Evolutionary conservation across 2,888 invertebrate genomes (phyloP).

Genomic region (Empis livida): DNA sequence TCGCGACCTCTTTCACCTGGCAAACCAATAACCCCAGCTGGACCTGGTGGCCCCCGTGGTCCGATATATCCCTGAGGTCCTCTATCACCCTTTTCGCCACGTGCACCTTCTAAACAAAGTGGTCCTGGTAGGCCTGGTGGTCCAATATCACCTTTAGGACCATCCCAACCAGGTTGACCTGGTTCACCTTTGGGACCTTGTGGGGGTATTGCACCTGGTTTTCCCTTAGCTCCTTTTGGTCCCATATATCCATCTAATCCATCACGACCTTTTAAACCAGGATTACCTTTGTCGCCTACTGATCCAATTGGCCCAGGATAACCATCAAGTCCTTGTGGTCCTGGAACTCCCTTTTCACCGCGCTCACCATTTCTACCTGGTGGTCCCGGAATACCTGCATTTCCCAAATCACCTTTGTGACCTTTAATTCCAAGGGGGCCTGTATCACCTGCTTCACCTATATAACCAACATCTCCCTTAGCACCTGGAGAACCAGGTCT

Average conservation of each 20-base stretch:
- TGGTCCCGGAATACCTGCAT: constrained; percentile 43
- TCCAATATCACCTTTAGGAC: constrained; percentile 52
- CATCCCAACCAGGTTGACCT: constrained; percentile 42
- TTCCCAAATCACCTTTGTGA: constrained; percentile 49
- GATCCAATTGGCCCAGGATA: constrained; percentile 46
- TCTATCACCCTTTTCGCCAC: constrained; percentile 48
- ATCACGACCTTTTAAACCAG: constrained; percentile 50
- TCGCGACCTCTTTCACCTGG: constrained; percentile 48
- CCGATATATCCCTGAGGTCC: constrained; percentile 56
- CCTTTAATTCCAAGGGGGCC: constrained; percentile 50
- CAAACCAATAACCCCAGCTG: constrained; percentile 51
- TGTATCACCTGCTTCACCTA: constrained; percentile 51
- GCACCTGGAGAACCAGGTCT: constrained; percentile 42
- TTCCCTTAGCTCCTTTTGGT: constrained; percentile 60
- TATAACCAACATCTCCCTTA: constrained; percentile 38
- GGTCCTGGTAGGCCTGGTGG: constrained; percentile 43
- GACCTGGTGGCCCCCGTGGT: constrained; percentile 48
- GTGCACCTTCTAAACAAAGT: constrained; percentile 49
- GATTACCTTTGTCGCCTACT: constrained; percentile 51
- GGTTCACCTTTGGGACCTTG: constrained; percentile 54
- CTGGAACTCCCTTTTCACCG: constrained; percentile 52
- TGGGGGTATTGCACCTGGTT: constrained; percentile 58
- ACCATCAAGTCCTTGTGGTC: constrained; percentile 31
- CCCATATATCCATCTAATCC: constrained; percentile 57
- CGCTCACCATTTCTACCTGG: constrained; percentile 40